These are phyloP conservation scores for Slavum lentiscoides DNA, from an alignment of 2,888 invertebrate genomes.

Conservation along the genomic window DNA sequence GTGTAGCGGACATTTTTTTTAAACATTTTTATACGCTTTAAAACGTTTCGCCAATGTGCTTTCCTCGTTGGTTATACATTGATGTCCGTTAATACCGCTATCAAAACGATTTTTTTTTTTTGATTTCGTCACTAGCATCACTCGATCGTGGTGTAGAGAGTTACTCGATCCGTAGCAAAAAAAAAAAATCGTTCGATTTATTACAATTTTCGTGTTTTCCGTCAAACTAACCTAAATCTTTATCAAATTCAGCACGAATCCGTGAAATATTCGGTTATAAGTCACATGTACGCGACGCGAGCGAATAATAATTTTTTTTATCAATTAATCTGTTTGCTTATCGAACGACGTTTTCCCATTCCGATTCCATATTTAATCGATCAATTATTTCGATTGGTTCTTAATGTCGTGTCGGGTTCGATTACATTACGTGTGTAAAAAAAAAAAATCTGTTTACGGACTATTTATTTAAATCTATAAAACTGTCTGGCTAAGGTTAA, in stretches of 20 bases:
- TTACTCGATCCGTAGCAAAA: no score
- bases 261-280: not conserved
- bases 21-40: not conserved
- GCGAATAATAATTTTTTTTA: not conserved
- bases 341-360: not conserved
- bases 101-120: not conserved
- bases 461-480: slow-evolving; percentile 3
- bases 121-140: not conserved
- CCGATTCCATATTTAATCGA: no score
- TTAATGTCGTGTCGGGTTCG: not conserved
- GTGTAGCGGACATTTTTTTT: not conserved
- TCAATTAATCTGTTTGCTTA: not conserved
- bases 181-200: not conserved
- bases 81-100: not conserved
- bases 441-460: not conserved
- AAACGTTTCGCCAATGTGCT: not conserved
- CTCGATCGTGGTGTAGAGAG: not conserved
- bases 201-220: not conserved
- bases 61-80: not conserved
- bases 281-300: not conserved
- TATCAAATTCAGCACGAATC: not conserved
- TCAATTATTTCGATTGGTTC: not conserved
- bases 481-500: not conserved
- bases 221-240: slow-evolving; percentile 27
- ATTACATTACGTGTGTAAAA: not conserved